phyloP scores from a whole-genome alignment of 2,113 vertebrate species.

The Mohoua ochrocephala region DNA sequence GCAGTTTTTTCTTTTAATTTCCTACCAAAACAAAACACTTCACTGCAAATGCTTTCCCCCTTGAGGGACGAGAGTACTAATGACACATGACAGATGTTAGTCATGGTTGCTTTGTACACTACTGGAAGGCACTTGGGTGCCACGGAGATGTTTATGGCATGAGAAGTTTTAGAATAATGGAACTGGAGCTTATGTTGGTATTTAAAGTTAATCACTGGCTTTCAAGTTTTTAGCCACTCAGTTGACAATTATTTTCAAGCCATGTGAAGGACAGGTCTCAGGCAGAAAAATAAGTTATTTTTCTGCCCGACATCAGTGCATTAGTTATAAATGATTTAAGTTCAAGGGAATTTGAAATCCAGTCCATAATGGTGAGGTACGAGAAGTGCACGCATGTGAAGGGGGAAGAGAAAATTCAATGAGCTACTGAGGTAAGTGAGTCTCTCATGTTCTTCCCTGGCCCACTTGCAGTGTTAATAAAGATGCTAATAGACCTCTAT shows the following conservation, averaged over 20 bases:
- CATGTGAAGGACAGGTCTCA: background rate
- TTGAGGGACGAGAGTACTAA: slow-evolving; percentile 25
- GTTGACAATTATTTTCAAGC: slow-evolving; percentile 6
- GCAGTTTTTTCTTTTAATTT: background rate
- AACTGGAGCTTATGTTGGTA: background rate
- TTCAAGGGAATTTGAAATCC: background rate
- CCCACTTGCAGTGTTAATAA: background rate
- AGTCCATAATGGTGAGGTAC: background rate
- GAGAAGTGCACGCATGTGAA: background rate
- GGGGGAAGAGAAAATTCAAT: background rate
- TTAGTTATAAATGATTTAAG: background rate
- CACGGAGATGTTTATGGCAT: background rate
- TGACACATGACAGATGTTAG: slow-evolving; percentile 47
- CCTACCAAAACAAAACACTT: slow-evolving; percentile 45
- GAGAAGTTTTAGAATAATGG: slow-evolving; percentile 21
- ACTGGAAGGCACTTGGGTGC: slow-evolving; percentile 14
- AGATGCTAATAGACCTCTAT: slow-evolving; percentile 11
- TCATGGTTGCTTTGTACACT: background rate
- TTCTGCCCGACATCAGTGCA: background rate
- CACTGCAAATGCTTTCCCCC: slow-evolving; percentile 17
- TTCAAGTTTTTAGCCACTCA: background rate
- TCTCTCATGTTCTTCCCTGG: background rate
- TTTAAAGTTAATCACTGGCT: slow-evolving; percentile 19
- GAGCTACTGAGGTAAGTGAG: background rate
- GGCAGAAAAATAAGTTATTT: background rate